A percentile compares a stretch with the other conserved stretches of the same genome.
phyloP scores from a whole-genome alignment of 1,140 invertebrate species.

The Aporrectodea caliginosa region DNA sequence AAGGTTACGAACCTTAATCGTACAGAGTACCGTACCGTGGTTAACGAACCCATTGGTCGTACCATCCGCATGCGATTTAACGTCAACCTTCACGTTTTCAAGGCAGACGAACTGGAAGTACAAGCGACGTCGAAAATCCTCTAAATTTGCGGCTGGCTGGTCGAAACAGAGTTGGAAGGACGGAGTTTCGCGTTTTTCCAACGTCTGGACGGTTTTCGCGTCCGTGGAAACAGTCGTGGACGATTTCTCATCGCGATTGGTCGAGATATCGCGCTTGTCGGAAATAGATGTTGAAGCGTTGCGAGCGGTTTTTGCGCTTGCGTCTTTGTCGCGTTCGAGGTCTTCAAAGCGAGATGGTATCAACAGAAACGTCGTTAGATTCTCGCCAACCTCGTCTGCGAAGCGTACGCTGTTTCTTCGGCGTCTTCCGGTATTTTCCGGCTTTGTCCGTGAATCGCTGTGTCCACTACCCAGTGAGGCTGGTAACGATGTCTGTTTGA shows the following conservation, averaged over 20 bases:
- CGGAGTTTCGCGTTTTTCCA: background rate
- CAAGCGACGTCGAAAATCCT: background rate
- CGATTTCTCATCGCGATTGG: background rate
- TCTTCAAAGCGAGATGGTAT: background rate
- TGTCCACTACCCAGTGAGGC: background rate
- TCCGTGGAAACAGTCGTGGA: too few species aligned
- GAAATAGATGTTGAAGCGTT: background rate
- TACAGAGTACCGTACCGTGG: background rate
- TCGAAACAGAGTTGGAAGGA: background rate
- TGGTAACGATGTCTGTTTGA: background rate
- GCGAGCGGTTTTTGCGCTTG: background rate
- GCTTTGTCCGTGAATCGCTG: background rate
- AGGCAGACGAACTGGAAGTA: slow-evolving; percentile 3
- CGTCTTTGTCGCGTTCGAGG: too few species aligned
- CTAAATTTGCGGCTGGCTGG: background rate
- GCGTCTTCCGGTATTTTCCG: background rate
- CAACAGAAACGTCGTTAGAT: background rate
- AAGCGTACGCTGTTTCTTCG: background rate
- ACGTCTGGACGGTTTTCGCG: too few species aligned
- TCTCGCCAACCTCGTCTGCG: background rate
- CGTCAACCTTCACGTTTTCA: background rate
- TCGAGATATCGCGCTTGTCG: background rate
- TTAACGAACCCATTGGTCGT: background rate
- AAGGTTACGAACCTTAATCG: background rate
- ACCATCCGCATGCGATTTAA: too few species aligned